Conservation (phyloP, 2,113 vertebrate genomes). For the Corythoichthys haematopterus region DNA sequence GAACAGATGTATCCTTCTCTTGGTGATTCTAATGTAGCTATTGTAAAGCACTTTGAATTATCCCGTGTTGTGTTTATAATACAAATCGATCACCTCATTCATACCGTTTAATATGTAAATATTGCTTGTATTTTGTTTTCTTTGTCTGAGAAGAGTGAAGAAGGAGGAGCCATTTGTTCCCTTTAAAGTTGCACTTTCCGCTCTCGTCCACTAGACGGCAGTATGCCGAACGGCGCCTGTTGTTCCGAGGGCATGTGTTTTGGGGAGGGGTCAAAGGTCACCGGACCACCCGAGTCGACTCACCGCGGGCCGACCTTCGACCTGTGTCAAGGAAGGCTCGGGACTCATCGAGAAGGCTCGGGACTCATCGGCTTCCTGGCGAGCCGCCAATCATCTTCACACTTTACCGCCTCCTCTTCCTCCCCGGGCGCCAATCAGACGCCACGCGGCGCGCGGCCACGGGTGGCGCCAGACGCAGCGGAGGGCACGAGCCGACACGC, state of each 20-base stretch:
- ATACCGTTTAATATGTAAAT: neutral
- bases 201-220: neutral
- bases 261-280: neutral
- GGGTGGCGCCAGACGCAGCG: conserved; percentile 36
- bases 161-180: neutral
- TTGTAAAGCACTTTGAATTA: too few species aligned
- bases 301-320: neutral
- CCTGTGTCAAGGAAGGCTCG: neutral
- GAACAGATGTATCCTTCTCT: too few species aligned
- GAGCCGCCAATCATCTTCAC: conserved; percentile 76
- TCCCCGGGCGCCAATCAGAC: conserved; percentile 67
- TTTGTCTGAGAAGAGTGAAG: neutral
- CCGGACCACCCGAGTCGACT: neutral
- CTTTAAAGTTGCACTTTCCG: neutral
- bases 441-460: conserved; percentile 35
- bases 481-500: conserved; percentile 48
- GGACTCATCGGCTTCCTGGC: conserved; percentile 30
- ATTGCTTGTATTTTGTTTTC: neutral
- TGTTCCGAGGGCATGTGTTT: neutral
- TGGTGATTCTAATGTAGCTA: too few species aligned
- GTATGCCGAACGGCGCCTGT: neutral
- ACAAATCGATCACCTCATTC: too few species aligned
- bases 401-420: conserved; percentile 71
- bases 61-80: too few species aligned
- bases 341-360: neutral